Evolutionary conservation across 2,797 vertebrate genomes (phyloP).

Genomic region (Ceyx erithaca): DNA sequence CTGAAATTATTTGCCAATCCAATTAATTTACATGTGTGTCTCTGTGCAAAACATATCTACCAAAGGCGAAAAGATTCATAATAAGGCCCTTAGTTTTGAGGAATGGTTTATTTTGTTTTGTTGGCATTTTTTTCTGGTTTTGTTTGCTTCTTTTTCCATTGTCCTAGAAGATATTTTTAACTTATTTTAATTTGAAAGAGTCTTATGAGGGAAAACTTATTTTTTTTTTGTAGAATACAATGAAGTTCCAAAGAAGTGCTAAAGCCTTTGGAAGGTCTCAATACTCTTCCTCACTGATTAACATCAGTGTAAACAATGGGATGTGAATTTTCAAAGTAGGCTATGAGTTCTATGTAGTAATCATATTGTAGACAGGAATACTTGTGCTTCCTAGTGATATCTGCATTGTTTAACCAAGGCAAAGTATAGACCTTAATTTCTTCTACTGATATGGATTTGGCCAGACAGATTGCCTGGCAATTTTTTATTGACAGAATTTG

Average conservation of each 20-base stretch:
- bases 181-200: neutral
- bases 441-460: conserved; percentile 79
- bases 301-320: neutral
- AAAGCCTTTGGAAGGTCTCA: neutral
- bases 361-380: neutral
- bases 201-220: neutral
- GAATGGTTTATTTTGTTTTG: neutral
- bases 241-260: neutral
- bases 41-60: neutral
- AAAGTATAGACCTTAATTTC: conserved; percentile 80
- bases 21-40: neutral
- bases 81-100: neutral
- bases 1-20: neutral
- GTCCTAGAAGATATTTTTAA: neutral
- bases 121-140: too few species aligned
- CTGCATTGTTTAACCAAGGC: conserved; percentile 81
- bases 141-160: neutral
- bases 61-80: neutral
- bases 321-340: neutral
- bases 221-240: neutral
- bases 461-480: conserved; percentile 82
- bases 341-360: neutral
- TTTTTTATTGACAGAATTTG: conserved; percentile 83
- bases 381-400: conserved; percentile 63
- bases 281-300: neutral